Evolutionary conservation across 2,797 vertebrate genomes (phyloP), one percentile per base, ranked within the genome.

Genomic region (Odontamblyopus rebecca): DNA sequence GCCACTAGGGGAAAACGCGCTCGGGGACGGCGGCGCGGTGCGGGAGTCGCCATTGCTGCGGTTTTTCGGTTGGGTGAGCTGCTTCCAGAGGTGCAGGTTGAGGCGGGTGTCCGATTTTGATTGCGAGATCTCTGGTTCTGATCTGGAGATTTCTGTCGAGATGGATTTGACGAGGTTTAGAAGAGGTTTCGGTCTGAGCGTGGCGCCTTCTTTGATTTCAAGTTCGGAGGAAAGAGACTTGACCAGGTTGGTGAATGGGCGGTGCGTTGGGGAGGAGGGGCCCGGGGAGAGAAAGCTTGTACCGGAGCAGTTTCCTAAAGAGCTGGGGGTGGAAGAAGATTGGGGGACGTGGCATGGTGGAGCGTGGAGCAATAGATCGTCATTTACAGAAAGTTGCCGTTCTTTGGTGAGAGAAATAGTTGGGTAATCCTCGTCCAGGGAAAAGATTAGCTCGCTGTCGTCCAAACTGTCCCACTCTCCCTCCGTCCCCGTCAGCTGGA

Each of bases 111-210:
- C 95, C 0, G 95, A 96, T 73, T 93, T 95, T 0, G 95, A 96
- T 72, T 94, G 95, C 0, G 94, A 94, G 61, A 96, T 94, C 68
- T 95, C 95, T 0, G 94, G 94, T 63, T 95, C 93, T 0, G 93
- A 93, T 71, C 90, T 89, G 32, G 94, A 94, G 62, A 95, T 87
- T 88, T 96, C 95, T 0, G 94, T 94, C n/a, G 95, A 96, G 82
- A 96, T 95, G 0, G 96, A 96, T 85, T 94, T 96, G n/a, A 96
- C 95, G 0, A 96, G 92, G 86, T 85, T 95, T 68, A 96, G 90
- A 30, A 95, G 63, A 3, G 95, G 92, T 65, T 81, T 89, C 1
- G 93, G 91, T 68, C 91, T 87, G 2, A 86, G 94, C 23, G 70
- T 90, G 26, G 75, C 89, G 38, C 87, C 65, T n/a, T 95, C 93